Conservation (phyloP, 2,888 invertebrate genomes). For the Stramonita haemastoma region DNA sequence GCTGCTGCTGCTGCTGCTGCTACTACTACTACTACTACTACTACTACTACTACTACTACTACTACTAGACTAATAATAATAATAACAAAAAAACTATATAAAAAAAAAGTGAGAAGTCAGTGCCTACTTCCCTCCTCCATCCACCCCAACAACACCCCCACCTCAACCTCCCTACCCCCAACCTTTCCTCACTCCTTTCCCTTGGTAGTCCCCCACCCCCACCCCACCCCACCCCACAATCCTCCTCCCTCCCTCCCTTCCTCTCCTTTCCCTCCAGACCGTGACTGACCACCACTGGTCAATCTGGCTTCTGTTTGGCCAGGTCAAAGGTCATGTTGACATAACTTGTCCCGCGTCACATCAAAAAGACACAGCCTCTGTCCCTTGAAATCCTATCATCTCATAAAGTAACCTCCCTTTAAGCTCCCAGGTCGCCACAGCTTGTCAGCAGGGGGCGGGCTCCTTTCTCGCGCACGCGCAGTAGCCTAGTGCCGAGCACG, state of each 20-base stretch:
- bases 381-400: conserved; percentile 23
- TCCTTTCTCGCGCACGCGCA: neutral
- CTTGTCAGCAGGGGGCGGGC: conserved; percentile 18
- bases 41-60: neutral
- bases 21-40: too few species aligned
- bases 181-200: neutral
- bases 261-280: neutral
- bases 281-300: neutral
- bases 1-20: too few species aligned
- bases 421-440: neutral
- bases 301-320: neutral
- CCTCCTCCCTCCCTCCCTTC: too few species aligned
- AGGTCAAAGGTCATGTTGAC: conserved; percentile 34
- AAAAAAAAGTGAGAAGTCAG: too few species aligned
- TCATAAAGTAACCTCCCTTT: conserved; percentile 36
- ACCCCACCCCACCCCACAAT: neutral
- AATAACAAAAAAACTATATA: too few species aligned
- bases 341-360: conserved; percentile 22
- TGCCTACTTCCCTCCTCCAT: neutral
- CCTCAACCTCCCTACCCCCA: too few species aligned
- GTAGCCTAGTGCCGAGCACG: neutral
- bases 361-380: conserved; percentile 23
- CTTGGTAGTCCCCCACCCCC: neutral
- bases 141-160: neutral
- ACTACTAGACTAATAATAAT: too few species aligned